phyloP scores from a whole-genome alignment of 2,888 invertebrate genomes.

The Homarus gammarus region DNA sequence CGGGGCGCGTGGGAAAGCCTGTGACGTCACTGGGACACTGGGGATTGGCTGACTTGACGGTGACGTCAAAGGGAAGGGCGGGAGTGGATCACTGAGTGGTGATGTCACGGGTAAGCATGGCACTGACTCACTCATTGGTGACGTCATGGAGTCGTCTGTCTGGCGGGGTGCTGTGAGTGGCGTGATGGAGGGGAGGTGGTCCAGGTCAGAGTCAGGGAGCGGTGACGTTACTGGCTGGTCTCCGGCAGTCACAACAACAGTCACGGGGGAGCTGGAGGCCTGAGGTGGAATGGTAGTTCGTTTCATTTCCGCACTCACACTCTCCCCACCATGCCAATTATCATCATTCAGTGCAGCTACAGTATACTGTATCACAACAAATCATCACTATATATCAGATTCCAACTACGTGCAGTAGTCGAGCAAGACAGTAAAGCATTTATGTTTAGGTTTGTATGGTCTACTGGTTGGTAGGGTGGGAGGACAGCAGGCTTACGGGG shows the following conservation, averaged over 20 bases:
- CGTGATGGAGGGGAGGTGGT: neutral
- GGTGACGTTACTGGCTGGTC: conserved; percentile 13
- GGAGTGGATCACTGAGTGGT: neutral
- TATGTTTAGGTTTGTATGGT: neutral
- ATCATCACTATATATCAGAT: neutral
- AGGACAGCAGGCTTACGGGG: neutral
- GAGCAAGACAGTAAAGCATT: neutral
- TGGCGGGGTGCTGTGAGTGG: neutral
- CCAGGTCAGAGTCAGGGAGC: conserved; percentile 24
- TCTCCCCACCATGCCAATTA: neutral
- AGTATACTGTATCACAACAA: too few species aligned
- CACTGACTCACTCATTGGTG: neutral
- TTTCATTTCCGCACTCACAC: neutral
- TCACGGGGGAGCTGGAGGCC: conserved; percentile 23
- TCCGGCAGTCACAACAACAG: conserved; percentile 5
- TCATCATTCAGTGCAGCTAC: neutral
- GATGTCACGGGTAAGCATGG: conserved; percentile 19
- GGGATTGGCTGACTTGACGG: conserved; percentile 4
- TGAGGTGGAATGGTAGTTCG: neutral
- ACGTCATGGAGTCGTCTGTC: conserved; percentile 5
- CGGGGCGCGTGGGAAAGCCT: conserved; percentile 21
- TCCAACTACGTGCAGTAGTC: neutral
- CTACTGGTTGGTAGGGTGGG: neutral
- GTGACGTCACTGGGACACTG: conserved; percentile 19
- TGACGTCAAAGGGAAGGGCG: neutral